Base-by-base conservation (phyloP, 2,888 invertebrate genomes). In the Melitaea athalia region DNA sequence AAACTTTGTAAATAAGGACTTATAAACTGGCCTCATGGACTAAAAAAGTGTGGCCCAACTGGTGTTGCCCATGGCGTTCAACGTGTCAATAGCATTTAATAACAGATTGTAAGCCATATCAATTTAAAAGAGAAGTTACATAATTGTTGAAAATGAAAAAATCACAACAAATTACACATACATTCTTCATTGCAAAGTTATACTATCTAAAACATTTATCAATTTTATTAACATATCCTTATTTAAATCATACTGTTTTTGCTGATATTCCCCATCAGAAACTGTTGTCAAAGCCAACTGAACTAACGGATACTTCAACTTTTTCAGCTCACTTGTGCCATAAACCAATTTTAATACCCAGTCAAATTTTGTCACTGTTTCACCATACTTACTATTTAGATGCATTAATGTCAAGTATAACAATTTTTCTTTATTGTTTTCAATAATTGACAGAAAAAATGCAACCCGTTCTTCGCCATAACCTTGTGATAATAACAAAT, bases 251-350 rank as follows among this genome's bases (percentile, higher is more conserved):
- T 80, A 88, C 5, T 80, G 68, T 49, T 74, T 74, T 57, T 78
- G 79, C 57, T 75, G 78, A 14, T 76, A 69, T 59, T 77, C 68
- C 31, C 78, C 79, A 67, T 76, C 76, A 67, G 77, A 76, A 60
- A 78, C 73, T 49, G 82, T 85, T 43, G 76, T 77, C n/a, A 90
- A 71, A 42, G 77, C 69, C 14, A 91, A 74, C 72, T 88, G 86
- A 8, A 89, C 52, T 24, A 89, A 63, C 17, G 88, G 83, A 76
- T 87, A 87, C 70, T 77, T 81, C 42, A 85, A 73, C 17, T 81
- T 82, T 75, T 86, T 86, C 38, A 88, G 72, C 71, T 86, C 84
- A 77, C 88, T 89, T 53, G 85, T 87, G 10, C 91, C 91, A 59
- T 83, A 72, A 55, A 88, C 78, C 59, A 82, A 72, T 77, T 89